Conservation (phyloP, 2,797 vertebrate species). For the Benthosema pterotum region DNA sequence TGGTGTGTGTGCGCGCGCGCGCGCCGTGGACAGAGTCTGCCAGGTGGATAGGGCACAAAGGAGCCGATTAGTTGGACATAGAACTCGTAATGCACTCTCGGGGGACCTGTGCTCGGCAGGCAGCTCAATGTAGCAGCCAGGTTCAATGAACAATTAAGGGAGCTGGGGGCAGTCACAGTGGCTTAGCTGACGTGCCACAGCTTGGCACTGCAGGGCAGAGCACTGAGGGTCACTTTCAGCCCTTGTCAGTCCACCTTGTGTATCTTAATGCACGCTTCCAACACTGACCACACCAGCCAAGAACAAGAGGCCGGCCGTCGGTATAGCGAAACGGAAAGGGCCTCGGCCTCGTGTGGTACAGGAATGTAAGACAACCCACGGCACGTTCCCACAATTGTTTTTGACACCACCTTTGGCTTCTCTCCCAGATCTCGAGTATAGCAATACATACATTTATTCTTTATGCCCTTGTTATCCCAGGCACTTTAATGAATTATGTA, state of each 20-base stretch:
- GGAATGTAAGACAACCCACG: too few species aligned
- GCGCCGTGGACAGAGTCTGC: constrained; percentile 68
- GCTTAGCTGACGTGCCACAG: constrained; percentile 65
- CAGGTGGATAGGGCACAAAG: constrained; percentile 68
- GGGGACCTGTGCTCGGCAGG: constrained; percentile 66
- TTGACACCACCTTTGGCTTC: constrained; percentile 74
- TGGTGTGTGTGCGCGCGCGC: too few species aligned
- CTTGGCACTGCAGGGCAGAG: constrained; percentile 54
- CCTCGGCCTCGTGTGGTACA: constrained; percentile 42
- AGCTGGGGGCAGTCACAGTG: constrained; percentile 62
- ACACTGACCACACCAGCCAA: constrained; percentile 45
- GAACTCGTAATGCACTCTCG: constrained; percentile 70
- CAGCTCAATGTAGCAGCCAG: constrained; percentile 63
- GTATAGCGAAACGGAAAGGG: constrained; percentile 63
- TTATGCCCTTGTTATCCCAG: constrained; percentile 72
- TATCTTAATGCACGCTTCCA: constrained; percentile 67
- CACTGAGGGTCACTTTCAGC: constrained; percentile 74
- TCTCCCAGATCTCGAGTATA: constrained; percentile 66
- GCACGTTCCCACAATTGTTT: constrained; percentile 68
- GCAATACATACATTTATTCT: constrained; percentile 74
- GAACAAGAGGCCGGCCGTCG: constrained; percentile 34
- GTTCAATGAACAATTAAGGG: constrained; percentile 77
- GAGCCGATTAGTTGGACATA: constrained; percentile 73
- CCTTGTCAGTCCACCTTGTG: constrained; percentile 69
- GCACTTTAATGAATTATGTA: constrained; percentile 77